Evolutionary conservation across 2,888 invertebrate species (phyloP), one percentile per base, ranked within the genome.

Genomic region (Noctua pronuba): DNA sequence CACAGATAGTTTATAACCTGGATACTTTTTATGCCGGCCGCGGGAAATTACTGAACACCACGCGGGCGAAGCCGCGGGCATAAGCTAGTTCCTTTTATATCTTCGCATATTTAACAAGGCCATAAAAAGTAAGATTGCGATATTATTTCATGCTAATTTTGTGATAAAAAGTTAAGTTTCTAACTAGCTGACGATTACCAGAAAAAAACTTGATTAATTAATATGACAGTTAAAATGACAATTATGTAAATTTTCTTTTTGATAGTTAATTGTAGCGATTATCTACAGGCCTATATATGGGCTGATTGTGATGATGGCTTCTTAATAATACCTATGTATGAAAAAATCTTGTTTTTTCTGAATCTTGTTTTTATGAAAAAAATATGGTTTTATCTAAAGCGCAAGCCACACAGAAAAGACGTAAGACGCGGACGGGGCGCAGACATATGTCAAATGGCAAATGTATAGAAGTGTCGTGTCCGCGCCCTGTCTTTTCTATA

Each of bases 71-170:
- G n/a, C n/a, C n/a, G n/a, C n/a, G n/a, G n/a, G n/a, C n/a, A n/a
- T n/a, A n/a, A n/a, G n/a, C n/a, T n/a, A n/a, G n/a, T 44, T 41
- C 4, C 16, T 44, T 60, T 38, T 38, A 21, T 16, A 24, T 52
- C 13, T 67, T 31, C 35, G 28, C n/a, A 79, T 80, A 38, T 38
- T 81, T 80, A 60, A 68, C 64, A 81, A 69, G 82, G 68, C 41
- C 18, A 41, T 74, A 49, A 74, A 46, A 64, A 58, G 38, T 24
- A 21, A 55, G 16, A 74, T 81, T 74, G 64, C 41, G 24, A 74
- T 49, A 81, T 74, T 41, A 38, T 64, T 28, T 18, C 31, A 49
- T 73, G n/a, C 16, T 73, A 67, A 62, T 80, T 55, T 6, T 44
- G 1, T 62, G 21, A 41, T 55, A 38, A 64, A 65, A 46, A 38